A percentile compares a stretch with the other conserved stretches of the same genome.
These are phyloP conservation scores for Stenotaenia linearis DNA, from an alignment of 2,888 invertebrate species.

Conservation along the genomic window DNA sequence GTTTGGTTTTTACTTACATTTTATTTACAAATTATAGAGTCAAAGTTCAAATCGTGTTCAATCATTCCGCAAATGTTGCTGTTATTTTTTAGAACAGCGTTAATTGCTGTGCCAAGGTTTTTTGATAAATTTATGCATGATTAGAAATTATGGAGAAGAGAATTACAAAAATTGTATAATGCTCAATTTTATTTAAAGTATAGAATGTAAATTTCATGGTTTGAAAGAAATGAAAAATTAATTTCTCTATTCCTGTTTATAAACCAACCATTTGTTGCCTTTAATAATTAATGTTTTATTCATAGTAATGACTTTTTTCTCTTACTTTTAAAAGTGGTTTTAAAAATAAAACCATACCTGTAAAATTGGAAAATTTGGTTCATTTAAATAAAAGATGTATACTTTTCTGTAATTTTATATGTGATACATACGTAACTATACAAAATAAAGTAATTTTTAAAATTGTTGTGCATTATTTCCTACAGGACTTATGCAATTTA, in stretches of 20 bases:
- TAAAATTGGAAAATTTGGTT: background rate
- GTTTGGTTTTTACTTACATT: background rate
- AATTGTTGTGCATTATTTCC: background rate
- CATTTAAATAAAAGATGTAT: background rate
- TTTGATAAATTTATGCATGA: background rate
- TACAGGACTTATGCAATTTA: too few species aligned
- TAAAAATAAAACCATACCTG: background rate
- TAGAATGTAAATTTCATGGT: background rate
- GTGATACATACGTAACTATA: background rate
- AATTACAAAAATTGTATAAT: background rate
- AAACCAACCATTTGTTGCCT: conserved; percentile 15
- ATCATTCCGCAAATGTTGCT: background rate
- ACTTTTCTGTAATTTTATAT: conserved; percentile 23
- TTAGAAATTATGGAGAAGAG: background rate
- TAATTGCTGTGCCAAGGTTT: background rate
- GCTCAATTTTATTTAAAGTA: background rate
- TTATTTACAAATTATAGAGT: background rate
- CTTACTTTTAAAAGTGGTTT: background rate
- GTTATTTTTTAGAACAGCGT: background rate
- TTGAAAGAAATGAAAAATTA: background rate
- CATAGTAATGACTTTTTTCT: background rate
- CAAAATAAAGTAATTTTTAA: background rate
- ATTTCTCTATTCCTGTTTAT: conserved; percentile 1
- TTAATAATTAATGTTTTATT: background rate
- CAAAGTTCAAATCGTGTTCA: background rate